Conservation (phyloP, 1,140 invertebrate species). For the Laupala kohalensis region DNA sequence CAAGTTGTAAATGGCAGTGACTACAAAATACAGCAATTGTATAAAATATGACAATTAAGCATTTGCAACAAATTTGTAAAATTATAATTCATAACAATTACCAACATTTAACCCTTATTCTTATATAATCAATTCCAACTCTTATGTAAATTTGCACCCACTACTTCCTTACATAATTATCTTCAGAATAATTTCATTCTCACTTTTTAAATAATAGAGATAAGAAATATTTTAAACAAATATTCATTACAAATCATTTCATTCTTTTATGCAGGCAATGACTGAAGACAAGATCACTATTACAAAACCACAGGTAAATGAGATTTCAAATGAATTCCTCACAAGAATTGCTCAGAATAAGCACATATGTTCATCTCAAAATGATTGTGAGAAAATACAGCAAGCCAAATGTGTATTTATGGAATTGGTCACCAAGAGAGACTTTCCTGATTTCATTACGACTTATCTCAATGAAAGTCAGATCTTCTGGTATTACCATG, state of each 20-base stretch:
- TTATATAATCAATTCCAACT: no score
- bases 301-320: slow-evolving; percentile 32
- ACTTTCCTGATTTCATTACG: slow-evolving; percentile 42
- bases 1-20: slow-evolving; percentile 2
- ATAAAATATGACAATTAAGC: no score
- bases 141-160: no score
- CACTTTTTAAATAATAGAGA: no score
- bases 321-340: slow-evolving; percentile 22
- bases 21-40: not conserved
- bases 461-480: slow-evolving; percentile 36
- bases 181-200: no score
- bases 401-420: slow-evolving; percentile 37
- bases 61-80: no score
- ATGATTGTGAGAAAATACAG: slow-evolving; percentile 30
- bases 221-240: no score
- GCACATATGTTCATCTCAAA: slow-evolving; percentile 22
- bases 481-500: not conserved
- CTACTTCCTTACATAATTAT: no score
- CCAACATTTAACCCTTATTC: no score
- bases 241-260: no score
- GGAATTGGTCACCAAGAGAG: slow-evolving; percentile 34
- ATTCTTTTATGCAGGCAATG: no score
- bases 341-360: slow-evolving; percentile 26
- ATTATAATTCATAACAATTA: no score
- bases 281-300: slow-evolving; percentile 31